These are phyloP conservation scores for Bombylius discolor DNA, from an alignment of 2,888 invertebrate genomes.

Conservation along the genomic window DNA sequence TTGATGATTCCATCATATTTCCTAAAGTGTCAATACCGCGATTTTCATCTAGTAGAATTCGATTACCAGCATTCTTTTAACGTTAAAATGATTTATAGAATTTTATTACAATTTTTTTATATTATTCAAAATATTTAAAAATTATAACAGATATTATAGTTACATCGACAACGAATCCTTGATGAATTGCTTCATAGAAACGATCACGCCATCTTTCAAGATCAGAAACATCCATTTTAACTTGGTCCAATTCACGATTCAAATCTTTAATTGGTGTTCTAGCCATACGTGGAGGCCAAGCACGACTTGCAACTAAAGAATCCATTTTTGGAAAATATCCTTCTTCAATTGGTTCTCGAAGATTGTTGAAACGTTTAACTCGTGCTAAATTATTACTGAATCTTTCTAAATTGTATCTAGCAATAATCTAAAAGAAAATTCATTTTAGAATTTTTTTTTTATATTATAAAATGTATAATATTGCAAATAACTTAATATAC, in stretches of 20 bases:
- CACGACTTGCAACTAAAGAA: slow-evolving; percentile 53
- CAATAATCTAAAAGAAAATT: slow-evolving; percentile 12
- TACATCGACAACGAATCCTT: slow-evolving; percentile 39
- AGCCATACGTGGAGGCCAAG: slow-evolving; percentile 54
- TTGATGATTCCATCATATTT: slow-evolving; percentile 63
- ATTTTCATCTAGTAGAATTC: slow-evolving; percentile 46
- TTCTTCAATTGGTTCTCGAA: slow-evolving; percentile 52
- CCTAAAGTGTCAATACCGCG: slow-evolving; percentile 67
- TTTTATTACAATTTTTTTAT: too few relatives aligned
- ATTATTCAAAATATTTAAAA: too few relatives aligned
- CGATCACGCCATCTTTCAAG: slow-evolving; percentile 59
- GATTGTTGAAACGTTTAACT: slow-evolving; percentile 46
- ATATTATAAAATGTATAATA: too few relatives aligned
- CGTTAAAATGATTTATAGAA: too few relatives aligned
- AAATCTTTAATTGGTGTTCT: slow-evolving; percentile 44
- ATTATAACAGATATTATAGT: not conserved
- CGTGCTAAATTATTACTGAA: slow-evolving; percentile 51
- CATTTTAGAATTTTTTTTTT: too few relatives aligned
- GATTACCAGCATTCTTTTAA: slow-evolving; percentile 44
- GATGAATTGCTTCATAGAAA: slow-evolving; percentile 52
- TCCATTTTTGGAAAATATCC: slow-evolving; percentile 72
- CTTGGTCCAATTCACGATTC: slow-evolving; percentile 49
- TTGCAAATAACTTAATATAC: slow-evolving; percentile 5
- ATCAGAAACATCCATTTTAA: slow-evolving; percentile 50
- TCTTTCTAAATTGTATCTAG: slow-evolving; percentile 58